Conservation (phyloP, 92 coral and sea anemone species). For the Scolanthus callimorphus region DNA sequence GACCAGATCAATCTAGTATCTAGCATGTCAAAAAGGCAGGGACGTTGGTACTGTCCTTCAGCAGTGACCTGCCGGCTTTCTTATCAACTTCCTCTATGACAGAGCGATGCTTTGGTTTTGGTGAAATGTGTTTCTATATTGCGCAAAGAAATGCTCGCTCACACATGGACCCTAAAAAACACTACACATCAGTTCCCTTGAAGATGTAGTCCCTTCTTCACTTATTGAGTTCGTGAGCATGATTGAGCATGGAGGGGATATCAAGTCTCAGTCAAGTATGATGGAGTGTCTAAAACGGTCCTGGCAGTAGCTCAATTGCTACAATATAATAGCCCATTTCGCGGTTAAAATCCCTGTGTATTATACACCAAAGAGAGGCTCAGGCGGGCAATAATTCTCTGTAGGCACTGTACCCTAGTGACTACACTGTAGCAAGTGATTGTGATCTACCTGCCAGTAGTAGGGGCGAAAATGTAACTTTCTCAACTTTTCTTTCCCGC, state of each 20-base stretch:
- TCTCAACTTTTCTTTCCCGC: no score
- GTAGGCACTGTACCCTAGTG: no score
- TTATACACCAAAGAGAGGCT: no score
- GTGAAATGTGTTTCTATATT: conserved; percentile 34
- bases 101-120: conserved; percentile 27
- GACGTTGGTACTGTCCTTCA: conserved; percentile 35
- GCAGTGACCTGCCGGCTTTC: conserved; percentile 33
- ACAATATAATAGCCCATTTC: no score
- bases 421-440: no score
- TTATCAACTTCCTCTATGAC: conserved; percentile 19
- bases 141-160: conserved; percentile 34
- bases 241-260: conserved; percentile 50
- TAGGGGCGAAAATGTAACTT: no score
- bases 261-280: conserved; percentile 24
- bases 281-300: conserved; percentile 21
- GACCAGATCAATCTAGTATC: conserved; percentile 35
- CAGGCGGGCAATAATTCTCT: no score
- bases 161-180: conserved; percentile 34
- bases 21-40: conserved; percentile 38
- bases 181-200: conserved; percentile 11
- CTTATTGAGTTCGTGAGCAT: conserved; percentile 38
- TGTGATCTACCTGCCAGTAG: no score
- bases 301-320: conserved; percentile 40
- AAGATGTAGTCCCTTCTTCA: conserved; percentile 38
- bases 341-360: no score